Conservation (phyloP, 2,113 vertebrate genomes). For the Tichodroma muraria region DNA sequence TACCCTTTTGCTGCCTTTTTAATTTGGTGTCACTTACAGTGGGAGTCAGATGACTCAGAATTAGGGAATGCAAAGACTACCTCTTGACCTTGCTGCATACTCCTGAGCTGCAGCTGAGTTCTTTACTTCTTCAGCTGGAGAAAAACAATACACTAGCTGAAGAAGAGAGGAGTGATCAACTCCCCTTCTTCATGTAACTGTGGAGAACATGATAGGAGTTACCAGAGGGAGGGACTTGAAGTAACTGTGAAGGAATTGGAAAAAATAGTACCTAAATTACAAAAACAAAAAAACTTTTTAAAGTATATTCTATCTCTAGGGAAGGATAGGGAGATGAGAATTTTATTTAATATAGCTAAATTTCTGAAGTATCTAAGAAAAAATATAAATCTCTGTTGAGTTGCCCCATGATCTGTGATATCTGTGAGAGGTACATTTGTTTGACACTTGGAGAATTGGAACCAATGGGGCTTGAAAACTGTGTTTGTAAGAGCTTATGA, state of each 20-base stretch:
- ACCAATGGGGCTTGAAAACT: neutral
- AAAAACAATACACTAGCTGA: neutral
- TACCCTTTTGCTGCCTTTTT: neutral
- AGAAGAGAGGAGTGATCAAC: neutral
- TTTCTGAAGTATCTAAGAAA: neutral
- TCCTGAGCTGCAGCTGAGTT: neutral
- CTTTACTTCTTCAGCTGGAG: neutral
- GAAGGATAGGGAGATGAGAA: neutral
- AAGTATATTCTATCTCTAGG: neutral
- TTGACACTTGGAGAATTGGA: neutral
- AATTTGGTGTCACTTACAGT: neutral
- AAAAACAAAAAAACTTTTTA: neutral
- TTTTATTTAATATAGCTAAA: neutral
- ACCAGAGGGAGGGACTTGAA: neutral
- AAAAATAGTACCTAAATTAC: neutral
- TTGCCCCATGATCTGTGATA: neutral
- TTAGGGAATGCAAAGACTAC: neutral
- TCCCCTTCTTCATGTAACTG: neutral
- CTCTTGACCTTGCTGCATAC: neutral
- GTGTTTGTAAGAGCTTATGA: neutral
- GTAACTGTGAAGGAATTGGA: neutral
- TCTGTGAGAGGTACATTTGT: neutral
- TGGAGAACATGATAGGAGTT: neutral
- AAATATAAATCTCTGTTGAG: neutral
- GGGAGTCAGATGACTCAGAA: neutral